These are phyloP conservation scores for Vulpes ferrilata DNA, from an alignment of 2,113 vertebrate genomes.

Conservation along the genomic window DNA sequence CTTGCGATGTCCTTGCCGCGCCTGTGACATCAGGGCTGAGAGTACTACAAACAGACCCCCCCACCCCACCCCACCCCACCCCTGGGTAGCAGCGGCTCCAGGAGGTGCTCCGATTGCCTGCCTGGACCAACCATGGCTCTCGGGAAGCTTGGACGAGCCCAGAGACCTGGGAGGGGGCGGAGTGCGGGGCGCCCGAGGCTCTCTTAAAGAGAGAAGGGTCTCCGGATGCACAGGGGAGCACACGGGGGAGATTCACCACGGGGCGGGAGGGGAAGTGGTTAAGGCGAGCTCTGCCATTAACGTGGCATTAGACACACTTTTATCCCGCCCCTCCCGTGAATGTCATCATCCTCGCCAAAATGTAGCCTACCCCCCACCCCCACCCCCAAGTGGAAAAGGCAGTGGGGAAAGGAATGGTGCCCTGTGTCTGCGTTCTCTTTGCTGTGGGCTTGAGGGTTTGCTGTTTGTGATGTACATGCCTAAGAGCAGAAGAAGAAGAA, in stretches of 20 bases:
- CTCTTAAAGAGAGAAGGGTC: slow-evolving; percentile 69
- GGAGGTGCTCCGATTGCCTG: slow-evolving; percentile 68
- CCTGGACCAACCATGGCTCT: slow-evolving; percentile 74
- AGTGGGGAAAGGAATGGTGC: not conserved
- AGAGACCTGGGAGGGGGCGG: slow-evolving; percentile 62
- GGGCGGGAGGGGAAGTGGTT: not conserved
- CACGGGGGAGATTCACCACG: not conserved
- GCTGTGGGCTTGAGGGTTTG: not conserved
- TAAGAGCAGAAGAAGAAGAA: not conserved
- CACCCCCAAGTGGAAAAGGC: slow-evolving; percentile 42
- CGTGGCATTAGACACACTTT: slow-evolving; percentile 28
- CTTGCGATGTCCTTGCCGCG: slow-evolving; percentile 91
- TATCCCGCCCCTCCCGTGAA: not conserved
- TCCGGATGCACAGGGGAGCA: not conserved
- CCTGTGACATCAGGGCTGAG: slow-evolving; percentile 90
- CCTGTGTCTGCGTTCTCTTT: not conserved
- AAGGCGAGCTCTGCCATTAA: not conserved
- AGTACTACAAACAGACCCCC: slow-evolving; percentile 88
- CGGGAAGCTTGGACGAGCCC: slow-evolving; percentile 58
- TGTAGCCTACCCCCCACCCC: not conserved
- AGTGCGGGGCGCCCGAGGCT: slow-evolving; percentile 57
- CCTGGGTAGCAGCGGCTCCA: slow-evolving; percentile 58
- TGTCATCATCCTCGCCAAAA: not conserved
- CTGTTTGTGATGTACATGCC: not conserved
- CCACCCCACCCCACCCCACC: slow-evolving; percentile 59